These are phyloP conservation scores for Drosophila obscura DNA, from an alignment of 1,140 invertebrate species.

Conservation along the genomic window DNA sequence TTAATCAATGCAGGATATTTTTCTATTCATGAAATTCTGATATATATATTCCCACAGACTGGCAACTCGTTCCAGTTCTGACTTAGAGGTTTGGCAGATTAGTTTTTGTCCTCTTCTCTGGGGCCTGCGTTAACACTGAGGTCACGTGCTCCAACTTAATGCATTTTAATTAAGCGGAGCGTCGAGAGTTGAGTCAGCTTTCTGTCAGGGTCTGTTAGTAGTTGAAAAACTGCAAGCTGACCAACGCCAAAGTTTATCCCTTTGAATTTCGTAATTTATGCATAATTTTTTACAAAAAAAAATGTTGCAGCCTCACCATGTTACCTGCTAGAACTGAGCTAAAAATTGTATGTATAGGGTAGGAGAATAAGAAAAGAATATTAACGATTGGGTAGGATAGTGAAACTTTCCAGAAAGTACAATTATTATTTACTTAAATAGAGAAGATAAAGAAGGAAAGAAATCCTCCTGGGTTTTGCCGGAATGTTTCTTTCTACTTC, in stretches of 20 bases:
- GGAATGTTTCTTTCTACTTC: no score
- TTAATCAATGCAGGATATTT: conserved; percentile 39
- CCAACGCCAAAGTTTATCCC: conserved; percentile 49
- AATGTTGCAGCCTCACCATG: conserved; percentile 1
- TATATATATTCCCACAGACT: conserved; percentile 14
- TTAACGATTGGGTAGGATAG: no score
- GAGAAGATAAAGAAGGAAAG: no score
- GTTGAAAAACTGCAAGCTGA: conserved; percentile 17
- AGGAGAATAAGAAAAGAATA: no score
- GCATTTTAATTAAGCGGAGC: conserved; percentile 61
- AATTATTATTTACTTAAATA: no score
- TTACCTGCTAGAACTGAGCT: no score
- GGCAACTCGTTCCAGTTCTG: conserved; percentile 35
- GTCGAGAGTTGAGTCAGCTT: not conserved
- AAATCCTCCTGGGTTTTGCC: no score
- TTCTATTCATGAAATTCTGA: conserved; percentile 2
- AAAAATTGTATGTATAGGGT: no score
- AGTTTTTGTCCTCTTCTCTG: conserved; percentile 8
- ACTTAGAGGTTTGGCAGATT: conserved; percentile 40
- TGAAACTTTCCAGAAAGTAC: no score
- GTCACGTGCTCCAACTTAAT: conserved; percentile 58
- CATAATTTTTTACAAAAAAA: conserved; percentile 49
- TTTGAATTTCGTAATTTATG: conserved; percentile 40
- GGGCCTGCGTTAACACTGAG: conserved; percentile 41
- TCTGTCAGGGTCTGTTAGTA: no score